phyloP scores from a whole-genome alignment of 2,113 vertebrate species.

The Oryzias melastigma region DNA sequence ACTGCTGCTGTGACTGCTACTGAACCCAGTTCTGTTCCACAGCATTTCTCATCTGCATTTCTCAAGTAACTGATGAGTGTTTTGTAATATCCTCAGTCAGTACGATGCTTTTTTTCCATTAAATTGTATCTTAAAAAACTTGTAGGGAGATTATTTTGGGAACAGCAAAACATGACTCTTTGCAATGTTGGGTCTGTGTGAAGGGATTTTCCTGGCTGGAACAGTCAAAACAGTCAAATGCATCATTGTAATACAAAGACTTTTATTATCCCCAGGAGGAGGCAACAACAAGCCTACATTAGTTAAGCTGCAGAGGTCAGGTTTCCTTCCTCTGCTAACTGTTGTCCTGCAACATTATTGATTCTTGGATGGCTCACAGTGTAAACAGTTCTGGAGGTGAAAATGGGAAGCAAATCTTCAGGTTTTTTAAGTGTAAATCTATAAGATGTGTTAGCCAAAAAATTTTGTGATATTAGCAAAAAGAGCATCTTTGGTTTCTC shows the following conservation, averaged over 20 bases:
- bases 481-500: too few species aligned
- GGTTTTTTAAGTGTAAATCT: background rate
- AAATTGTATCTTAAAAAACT: background rate
- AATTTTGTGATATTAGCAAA: too few species aligned
- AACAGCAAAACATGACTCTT: background rate
- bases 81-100: too few species aligned
- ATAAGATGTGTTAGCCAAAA: too few species aligned
- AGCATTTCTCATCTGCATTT: too few species aligned
- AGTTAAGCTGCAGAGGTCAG: constrained; percentile 23
- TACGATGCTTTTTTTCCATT: too few species aligned
- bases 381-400: constrained; percentile 1
- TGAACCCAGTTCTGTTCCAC: too few species aligned
- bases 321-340: constrained; percentile 26
- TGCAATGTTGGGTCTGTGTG: background rate
- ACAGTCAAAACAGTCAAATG: constrained; percentile 6
- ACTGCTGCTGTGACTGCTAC: too few species aligned
- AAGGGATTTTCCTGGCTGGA: constrained; percentile 5
- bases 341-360: constrained; percentile 42
- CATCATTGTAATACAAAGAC: constrained; percentile 12
- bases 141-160: background rate
- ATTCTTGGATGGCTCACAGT: constrained; percentile 19
- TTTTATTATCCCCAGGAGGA: constrained; percentile 8
- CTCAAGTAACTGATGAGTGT: too few species aligned
- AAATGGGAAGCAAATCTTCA: constrained; percentile 2
- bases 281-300: constrained; percentile 12